Conservation (phyloP, 2,113 vertebrate genomes). For the Oreochromis aureus region DNA sequence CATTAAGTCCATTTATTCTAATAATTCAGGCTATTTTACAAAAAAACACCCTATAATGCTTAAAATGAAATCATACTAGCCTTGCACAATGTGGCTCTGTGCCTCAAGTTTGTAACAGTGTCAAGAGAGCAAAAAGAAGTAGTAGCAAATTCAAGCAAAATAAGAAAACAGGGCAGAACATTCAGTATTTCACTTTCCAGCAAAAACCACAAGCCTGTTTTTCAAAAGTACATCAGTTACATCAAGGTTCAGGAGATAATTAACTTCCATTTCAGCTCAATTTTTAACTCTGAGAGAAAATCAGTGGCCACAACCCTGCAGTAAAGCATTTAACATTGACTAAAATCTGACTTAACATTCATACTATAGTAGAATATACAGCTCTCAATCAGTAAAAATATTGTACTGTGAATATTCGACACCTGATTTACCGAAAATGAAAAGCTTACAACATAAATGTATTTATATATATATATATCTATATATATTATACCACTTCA, state of each 20-base stretch:
- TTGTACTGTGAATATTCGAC: not conserved
- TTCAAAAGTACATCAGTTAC: not conserved
- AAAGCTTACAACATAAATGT: slow-evolving; percentile 1
- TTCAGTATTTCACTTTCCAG: slow-evolving; percentile 30
- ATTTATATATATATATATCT: no score
- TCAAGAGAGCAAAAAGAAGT: not conserved
- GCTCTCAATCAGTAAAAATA: not conserved
- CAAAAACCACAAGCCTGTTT: slow-evolving; percentile 11
- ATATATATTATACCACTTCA: not conserved
- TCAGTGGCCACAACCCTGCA: slow-evolving; percentile 6
- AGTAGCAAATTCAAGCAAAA: not conserved
- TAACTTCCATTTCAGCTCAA: not conserved
- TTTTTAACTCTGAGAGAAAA: not conserved
- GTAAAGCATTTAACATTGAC: not conserved
- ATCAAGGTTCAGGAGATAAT: not conserved
- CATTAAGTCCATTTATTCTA: slow-evolving; percentile 41
- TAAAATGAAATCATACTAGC: slow-evolving; percentile 5
- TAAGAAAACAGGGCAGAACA: slow-evolving; percentile 26
- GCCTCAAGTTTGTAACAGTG: slow-evolving; percentile 9
- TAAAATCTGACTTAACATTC: slow-evolving; percentile 12
- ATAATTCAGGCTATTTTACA: slow-evolving; percentile 38
- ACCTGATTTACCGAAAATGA: not conserved
- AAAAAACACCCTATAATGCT: slow-evolving; percentile 37
- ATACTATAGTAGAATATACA: slow-evolving; percentile 12
- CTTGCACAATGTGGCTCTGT: slow-evolving; percentile 31